Evolutionary conservation across 2,888 invertebrate genomes (phyloP).

Genomic region (Netelia melanura): DNA sequence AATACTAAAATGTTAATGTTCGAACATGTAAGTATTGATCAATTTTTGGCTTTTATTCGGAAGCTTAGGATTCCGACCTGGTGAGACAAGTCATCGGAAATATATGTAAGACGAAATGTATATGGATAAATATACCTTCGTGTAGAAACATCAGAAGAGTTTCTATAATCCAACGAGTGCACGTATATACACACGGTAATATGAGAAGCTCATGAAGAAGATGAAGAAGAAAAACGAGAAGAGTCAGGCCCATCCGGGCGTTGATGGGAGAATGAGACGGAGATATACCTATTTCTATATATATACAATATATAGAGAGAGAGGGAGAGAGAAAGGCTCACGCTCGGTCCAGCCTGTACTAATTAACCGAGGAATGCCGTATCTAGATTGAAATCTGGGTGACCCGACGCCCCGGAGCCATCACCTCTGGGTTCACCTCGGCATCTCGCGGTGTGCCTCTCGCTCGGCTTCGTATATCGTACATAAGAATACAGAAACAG

Average conservation of each 20-base stretch:
- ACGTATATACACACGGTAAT: constrained; percentile 26
- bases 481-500: constrained; percentile 58
- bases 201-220: constrained; percentile 35
- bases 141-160: constrained; percentile 15
- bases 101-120: too few relatives aligned
- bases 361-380: constrained; percentile 84
- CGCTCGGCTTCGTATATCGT: constrained; percentile 27
- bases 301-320: neutral
- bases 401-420: constrained; percentile 83
- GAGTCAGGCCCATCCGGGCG: constrained; percentile 40
- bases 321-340: constrained; percentile 74
- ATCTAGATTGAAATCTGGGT: constrained; percentile 85
- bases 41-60: too few relatives aligned
- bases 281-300: too few relatives aligned
- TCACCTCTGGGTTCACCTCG: constrained; percentile 80
- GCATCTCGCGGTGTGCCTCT: constrained; percentile 60
- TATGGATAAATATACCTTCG: neutral
- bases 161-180: constrained; percentile 10
- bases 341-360: constrained; percentile 82
- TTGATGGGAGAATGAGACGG: constrained; percentile 21
- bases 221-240: constrained; percentile 37
- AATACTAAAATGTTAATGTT: too few relatives aligned
- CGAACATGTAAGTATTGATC: too few relatives aligned
- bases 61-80: too few relatives aligned
- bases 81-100: too few relatives aligned